Evolutionary conservation across 1,140 invertebrate species (phyloP), one percentile per base, ranked within the genome.

Genomic region (Temnothorax curvispinosus): DNA sequence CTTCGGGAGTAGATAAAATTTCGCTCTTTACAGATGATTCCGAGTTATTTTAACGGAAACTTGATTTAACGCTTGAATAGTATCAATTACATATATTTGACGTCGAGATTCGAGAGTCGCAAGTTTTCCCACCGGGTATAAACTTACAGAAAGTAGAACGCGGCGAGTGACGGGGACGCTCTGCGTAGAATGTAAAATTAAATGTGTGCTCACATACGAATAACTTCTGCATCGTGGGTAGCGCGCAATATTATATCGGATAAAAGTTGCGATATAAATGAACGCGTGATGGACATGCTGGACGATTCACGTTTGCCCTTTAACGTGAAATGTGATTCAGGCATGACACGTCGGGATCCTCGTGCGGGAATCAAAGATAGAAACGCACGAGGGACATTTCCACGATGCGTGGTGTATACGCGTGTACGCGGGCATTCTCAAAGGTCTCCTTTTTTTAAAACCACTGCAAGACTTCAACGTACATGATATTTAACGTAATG

Each of bases 281-380:
- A 82, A 47, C 80, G 67, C 52, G 67, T 82, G 80, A 82, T 60
- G 38, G 80, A 82, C 80, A 74, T n/a, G 50, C 47, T 21, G 52
- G 21, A 82, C 58, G 71, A 74, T 82, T 82, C 67, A 47, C 41
- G 54, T 74, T 27, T 60, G 67, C 27, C 27, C 54, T 58, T 82
- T 58, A 81, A 60, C n/a, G 64, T 56, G 41, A 82, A 58, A 72
- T 72, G 52, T 32, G 38, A 74, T 47, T 58, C 50, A 15, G 18
- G 35, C 38, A 4, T 35, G 38, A 74, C 71, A 58, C n/a, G 64
- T 18, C 50, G 35, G 21, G 44, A 56, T 82, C 44, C 38, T 41
- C 38, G 15, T 9, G 21, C 7, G 35, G 35, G 13, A 41, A 82
- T 44, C 11, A 74, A 58, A 6, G 58, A 9, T 9, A 21, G 44